These are phyloP conservation scores for Monodelphis domestica DNA, from an alignment of 2,797 vertebrate genomes.

Conservation along the genomic window DNA sequence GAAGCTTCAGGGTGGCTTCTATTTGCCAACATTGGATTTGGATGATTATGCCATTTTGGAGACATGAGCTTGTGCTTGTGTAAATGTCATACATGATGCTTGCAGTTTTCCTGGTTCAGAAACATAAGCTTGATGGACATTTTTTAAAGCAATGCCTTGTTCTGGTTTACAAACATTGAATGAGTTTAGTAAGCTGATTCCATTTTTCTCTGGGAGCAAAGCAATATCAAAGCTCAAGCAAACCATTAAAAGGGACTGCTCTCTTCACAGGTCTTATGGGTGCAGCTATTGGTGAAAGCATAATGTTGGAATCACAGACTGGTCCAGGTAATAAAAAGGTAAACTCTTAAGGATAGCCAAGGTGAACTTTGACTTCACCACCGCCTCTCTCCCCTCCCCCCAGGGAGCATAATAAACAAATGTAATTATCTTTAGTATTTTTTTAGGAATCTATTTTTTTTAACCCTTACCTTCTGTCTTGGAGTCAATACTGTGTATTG, in stretches of 20 bases:
- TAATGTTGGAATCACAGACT: no score
- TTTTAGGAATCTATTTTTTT: no score
- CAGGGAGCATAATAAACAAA: no score
- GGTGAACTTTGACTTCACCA: background rate
- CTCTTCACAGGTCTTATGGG: background rate
- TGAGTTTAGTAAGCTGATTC: slow-evolving; percentile 47
- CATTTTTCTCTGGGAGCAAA: background rate
- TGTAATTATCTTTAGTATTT: no score
- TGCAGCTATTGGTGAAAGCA: no score
- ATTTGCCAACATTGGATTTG: background rate
- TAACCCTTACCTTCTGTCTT: no score
- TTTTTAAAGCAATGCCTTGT: slow-evolving; percentile 54
- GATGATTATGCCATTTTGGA: slow-evolving; percentile 28
- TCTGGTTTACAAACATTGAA: slow-evolving; percentile 58
- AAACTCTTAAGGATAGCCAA: no score
- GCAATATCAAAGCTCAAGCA: background rate
- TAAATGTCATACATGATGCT: slow-evolving; percentile 70
- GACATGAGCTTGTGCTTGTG: slow-evolving; percentile 68
- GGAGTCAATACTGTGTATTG: no score
- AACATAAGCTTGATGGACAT: slow-evolving; percentile 74
- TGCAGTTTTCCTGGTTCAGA: slow-evolving; percentile 70
- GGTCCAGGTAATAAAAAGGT: no score
- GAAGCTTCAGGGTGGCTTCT: slow-evolving; percentile 37
- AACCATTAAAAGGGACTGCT: background rate
- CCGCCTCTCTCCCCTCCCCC: background rate